These are phyloP conservation scores for Myotis vivesi DNA, from an alignment of 2,797 vertebrate species.

Conservation along the genomic window DNA sequence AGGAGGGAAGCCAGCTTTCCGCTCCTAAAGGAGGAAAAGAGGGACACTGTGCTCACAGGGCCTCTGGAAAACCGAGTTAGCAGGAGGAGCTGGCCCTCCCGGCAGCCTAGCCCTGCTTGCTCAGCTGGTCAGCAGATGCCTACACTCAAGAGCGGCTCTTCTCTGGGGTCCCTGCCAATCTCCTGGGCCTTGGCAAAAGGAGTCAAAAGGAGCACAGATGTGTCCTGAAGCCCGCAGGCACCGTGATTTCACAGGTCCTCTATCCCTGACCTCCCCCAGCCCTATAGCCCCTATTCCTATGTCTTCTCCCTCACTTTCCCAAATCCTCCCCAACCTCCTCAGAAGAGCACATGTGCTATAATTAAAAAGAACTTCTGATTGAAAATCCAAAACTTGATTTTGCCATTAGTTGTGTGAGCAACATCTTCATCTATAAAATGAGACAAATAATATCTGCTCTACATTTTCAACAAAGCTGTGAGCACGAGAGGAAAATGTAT, in stretches of 20 bases:
- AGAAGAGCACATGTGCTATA: background rate
- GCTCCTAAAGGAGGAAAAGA: background rate
- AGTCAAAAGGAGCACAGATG: slow-evolving; percentile 26
- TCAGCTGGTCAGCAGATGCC: slow-evolving; percentile 52
- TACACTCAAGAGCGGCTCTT: background rate
- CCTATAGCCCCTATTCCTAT: background rate
- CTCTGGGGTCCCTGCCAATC: slow-evolving; percentile 52
- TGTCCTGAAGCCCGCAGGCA: background rate
- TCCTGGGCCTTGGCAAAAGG: background rate
- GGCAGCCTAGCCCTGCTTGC: background rate
- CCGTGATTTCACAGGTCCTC: background rate
- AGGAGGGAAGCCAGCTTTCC: background rate
- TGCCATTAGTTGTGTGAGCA: background rate
- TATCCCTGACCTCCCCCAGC: too few relatives aligned
- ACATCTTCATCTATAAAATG: background rate
- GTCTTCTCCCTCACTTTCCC: background rate
- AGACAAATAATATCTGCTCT: background rate
- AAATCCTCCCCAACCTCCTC: background rate
- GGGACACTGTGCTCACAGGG: background rate
- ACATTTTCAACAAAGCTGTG: background rate
- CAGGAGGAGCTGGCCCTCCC: background rate
- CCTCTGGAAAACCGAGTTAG: background rate
- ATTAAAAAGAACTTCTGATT: background rate
- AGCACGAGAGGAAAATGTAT: background rate
- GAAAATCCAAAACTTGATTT: background rate